Conservation (phyloP, 2,797 vertebrate species). For the Remorina albescens region DNA sequence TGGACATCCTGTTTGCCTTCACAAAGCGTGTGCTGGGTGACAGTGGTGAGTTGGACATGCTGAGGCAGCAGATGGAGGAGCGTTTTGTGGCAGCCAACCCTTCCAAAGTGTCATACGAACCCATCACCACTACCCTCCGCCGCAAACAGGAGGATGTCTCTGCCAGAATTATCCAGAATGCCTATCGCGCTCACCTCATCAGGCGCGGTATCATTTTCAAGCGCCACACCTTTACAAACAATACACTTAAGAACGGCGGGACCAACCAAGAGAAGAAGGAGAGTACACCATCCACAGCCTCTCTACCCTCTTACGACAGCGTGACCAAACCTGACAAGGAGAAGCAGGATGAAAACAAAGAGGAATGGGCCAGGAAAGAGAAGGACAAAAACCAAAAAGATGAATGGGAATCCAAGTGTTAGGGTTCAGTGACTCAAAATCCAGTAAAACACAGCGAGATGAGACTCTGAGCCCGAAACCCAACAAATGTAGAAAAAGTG, state of each 20-base stretch:
- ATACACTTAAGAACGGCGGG: constrained; percentile 94
- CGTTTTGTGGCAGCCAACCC: constrained; percentile 98
- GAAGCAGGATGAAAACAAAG: constrained; percentile 93
- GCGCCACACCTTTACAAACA: constrained; percentile 83
- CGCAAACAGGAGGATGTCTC: constrained; percentile 98
- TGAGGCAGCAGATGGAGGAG: constrained; percentile 99
- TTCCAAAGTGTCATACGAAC: constrained; percentile 99
- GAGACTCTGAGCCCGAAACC: constrained; percentile 80
- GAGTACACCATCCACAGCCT: constrained; percentile 97
- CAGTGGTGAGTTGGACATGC: constrained; percentile 97
- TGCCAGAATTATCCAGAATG: constrained; percentile 93
- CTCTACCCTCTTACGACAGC: constrained; percentile 98
- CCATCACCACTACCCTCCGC: constrained; percentile 98
- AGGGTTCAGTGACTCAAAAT: constrained; percentile 78
- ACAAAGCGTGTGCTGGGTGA: constrained; percentile 99
- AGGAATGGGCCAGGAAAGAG: constrained; percentile 90
- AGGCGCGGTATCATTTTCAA: constrained; percentile 91
- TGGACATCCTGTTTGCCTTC: constrained; percentile 99
- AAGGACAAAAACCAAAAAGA: constrained; percentile 96
- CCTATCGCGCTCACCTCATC: constrained; percentile 91
- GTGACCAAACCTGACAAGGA: constrained; percentile 99
- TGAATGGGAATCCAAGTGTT: constrained; percentile 97
- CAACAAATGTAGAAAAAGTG: constrained; percentile 83
- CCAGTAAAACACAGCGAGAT: constrained; percentile 65
- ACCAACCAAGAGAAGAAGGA: constrained; percentile 95